These are phyloP conservation scores for Vombatus ursinus DNA, from an alignment of 2,113 vertebrate species.

Conservation along the genomic window DNA sequence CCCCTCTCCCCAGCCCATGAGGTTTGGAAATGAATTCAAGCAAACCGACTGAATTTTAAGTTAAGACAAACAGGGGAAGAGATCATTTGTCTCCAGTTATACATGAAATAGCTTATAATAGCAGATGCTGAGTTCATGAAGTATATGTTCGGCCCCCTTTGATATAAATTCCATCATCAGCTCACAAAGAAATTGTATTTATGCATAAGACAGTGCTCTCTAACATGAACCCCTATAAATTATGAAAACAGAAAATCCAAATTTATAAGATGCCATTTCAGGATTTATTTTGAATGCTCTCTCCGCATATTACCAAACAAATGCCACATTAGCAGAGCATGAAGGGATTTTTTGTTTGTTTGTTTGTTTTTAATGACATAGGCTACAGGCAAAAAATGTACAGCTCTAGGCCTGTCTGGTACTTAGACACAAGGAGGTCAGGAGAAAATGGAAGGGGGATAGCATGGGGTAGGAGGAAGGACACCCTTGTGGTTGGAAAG, in stretches of 20 bases:
- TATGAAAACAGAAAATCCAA: constrained; percentile 83
- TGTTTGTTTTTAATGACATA: constrained; percentile 74
- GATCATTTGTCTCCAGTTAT: constrained; percentile 84
- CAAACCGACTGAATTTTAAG: constrained; percentile 83
- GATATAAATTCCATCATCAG: constrained; percentile 82
- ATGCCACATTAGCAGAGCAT: constrained; percentile 76
- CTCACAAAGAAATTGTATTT: constrained; percentile 83
- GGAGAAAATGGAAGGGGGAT: neutral
- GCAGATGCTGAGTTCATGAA: constrained; percentile 84
- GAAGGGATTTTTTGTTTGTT: constrained; percentile 67
- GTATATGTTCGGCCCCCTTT: constrained; percentile 80
- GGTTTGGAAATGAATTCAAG: constrained; percentile 81
- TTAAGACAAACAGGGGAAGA: constrained; percentile 83
- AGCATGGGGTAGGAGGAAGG: neutral
- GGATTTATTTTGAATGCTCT: constrained; percentile 84
- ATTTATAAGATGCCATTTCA: constrained; percentile 85
- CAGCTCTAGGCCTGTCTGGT: constrained; percentile 45
- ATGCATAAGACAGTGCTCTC: constrained; percentile 82
- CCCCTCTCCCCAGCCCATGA: constrained; percentile 16
- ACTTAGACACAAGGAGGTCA: constrained; percentile 20
- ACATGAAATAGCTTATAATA: constrained; percentile 85
- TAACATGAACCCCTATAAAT: constrained; percentile 83
- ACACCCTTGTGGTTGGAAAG: neutral
- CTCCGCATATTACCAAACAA: constrained; percentile 77
- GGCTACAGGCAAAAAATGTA: constrained; percentile 76